These are phyloP conservation scores for Conchocele bisecta DNA, from an alignment of 2,888 invertebrate genomes.

Conservation along the genomic window DNA sequence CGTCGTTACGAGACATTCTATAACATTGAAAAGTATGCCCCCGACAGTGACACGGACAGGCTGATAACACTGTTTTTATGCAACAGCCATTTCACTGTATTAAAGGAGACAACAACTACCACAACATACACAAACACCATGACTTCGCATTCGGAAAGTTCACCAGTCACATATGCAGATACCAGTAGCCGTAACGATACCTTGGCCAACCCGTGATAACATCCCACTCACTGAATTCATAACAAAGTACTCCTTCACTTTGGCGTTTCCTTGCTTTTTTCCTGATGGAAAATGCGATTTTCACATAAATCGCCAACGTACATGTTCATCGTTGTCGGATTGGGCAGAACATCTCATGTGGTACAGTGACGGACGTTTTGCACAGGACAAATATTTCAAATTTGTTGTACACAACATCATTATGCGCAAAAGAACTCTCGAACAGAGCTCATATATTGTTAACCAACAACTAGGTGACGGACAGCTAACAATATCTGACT, in stretches of 20 bases:
- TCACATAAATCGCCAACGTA: constrained; percentile 44
- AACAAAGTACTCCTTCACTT: constrained; percentile 49
- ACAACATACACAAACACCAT: too few species aligned
- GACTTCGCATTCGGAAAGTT: too few species aligned
- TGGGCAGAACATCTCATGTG: constrained; percentile 59
- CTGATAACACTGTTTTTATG: too few species aligned
- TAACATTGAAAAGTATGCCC: too few species aligned
- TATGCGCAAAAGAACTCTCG: constrained; percentile 50
- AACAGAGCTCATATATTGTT: constrained; percentile 50
- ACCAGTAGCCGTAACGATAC: too few species aligned
- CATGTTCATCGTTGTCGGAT: constrained; percentile 42
- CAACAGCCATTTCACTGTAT: too few species aligned
- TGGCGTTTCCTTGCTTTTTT: constrained; percentile 57
- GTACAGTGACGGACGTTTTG: constrained; percentile 49
- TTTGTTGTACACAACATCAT: constrained; percentile 59
- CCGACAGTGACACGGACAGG: too few species aligned
- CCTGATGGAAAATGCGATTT: constrained; percentile 59
- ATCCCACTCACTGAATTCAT: constrained; percentile 58
- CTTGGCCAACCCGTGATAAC: constrained; percentile 56
- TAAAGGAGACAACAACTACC: too few species aligned
- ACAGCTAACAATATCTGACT: constrained; percentile 45
- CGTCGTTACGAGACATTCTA: too few species aligned
- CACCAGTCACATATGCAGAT: too few species aligned
- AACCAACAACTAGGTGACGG: constrained; percentile 59
- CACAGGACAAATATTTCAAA: constrained; percentile 53